Evolutionary conservation across 2,113 vertebrate genomes (phyloP).

Genomic region (Heliornis fulica): DNA sequence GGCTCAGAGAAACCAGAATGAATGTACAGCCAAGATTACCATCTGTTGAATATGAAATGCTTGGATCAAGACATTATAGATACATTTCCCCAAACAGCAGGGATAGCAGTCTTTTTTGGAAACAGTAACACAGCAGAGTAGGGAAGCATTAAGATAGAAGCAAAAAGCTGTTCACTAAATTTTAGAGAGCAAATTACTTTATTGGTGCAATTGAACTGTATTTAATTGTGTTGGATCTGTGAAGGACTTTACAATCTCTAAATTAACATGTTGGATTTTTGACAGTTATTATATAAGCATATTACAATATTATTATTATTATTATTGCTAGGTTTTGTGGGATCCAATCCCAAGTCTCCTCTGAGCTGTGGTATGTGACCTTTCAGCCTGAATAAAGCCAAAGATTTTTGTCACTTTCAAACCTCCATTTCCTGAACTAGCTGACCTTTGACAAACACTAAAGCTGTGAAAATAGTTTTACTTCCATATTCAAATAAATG

Average conservation of each 20-base stretch:
- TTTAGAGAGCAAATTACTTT: slow-evolving; percentile 38
- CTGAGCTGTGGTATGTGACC: neutral
- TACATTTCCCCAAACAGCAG: slow-evolving; percentile 73
- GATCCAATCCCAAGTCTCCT: neutral
- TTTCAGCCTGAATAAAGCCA: neutral
- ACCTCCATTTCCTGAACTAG: neutral
- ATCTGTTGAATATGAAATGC: slow-evolving; percentile 78
- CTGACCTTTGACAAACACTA: neutral
- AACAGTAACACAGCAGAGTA: slow-evolving; percentile 63
- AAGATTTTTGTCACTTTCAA: neutral
- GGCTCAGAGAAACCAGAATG: slow-evolving; percentile 55
- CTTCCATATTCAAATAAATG: neutral
- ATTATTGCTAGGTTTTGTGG: neutral
- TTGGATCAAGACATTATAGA: slow-evolving; percentile 75
- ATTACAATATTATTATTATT: neutral
- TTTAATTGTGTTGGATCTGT: neutral
- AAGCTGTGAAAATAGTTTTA: neutral
- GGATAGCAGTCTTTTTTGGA: slow-evolving; percentile 71
- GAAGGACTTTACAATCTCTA: neutral
- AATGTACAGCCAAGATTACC: slow-evolving; percentile 72
- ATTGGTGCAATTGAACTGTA: slow-evolving; percentile 51
- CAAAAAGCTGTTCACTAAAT: slow-evolving; percentile 37
- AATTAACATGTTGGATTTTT: neutral
- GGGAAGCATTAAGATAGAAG: slow-evolving; percentile 48
- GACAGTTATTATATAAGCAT: neutral